These are phyloP conservation scores for Palythoa grandiflora DNA, from an alignment of 92 coral and sea anemone genomes.

Conservation along the genomic window DNA sequence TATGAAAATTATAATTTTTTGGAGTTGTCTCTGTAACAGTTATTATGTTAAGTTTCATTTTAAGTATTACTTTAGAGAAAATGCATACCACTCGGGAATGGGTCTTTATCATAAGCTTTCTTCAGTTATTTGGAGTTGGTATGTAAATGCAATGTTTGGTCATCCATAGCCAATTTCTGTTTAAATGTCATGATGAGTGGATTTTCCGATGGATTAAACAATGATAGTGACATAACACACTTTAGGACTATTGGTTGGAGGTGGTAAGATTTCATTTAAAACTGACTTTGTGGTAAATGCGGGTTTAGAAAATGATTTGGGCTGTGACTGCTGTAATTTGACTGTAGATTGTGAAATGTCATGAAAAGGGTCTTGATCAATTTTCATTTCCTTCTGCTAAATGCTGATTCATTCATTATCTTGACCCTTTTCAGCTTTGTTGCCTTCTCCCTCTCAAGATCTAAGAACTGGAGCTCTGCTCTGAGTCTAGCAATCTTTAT, in stretches of 20 bases:
- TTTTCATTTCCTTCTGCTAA: background rate
- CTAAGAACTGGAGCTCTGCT: constrained; percentile 14
- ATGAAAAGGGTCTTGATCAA: background rate
- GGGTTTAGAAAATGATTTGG: background rate
- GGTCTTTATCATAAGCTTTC: no score
- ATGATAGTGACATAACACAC: no score
- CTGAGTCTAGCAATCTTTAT: constrained; percentile 2
- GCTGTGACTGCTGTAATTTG: background rate
- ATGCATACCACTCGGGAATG: no score
- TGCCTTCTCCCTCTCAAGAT: background rate
- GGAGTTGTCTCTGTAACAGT: no score
- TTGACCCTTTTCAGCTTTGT: background rate
- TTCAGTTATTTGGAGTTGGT: no score
- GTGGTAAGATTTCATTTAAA: background rate
- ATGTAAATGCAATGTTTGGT: no score
- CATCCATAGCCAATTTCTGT: no score
- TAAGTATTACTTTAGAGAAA: no score
- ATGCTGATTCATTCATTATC: constrained; percentile 1
- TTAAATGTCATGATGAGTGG: no score
- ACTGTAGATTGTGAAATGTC: background rate
- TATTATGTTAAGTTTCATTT: no score
- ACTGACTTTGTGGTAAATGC: background rate
- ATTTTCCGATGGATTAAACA: no score
- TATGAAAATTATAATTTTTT: no score
- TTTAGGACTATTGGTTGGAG: background rate